phyloP scores from a whole-genome alignment of 2,888 invertebrate genomes.

The Chloroclystis v-ata region DNA sequence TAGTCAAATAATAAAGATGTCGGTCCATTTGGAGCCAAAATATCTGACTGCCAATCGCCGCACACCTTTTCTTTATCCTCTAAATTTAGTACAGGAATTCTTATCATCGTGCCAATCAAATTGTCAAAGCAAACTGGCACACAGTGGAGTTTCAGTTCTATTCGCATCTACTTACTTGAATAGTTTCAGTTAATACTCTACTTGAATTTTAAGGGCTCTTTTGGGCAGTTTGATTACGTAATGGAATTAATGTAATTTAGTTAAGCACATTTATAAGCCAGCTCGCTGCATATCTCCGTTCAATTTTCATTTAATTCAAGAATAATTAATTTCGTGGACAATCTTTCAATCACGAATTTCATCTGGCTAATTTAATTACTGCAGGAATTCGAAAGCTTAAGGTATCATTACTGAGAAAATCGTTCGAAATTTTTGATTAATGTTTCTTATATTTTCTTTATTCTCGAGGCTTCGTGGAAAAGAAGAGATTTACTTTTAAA shows the following conservation, averaged over 20 bases:
- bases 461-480: too few relatives aligned
- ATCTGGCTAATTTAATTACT: slow-evolving; percentile 1
- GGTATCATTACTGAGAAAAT: background rate
- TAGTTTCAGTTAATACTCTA: slow-evolving; percentile 1
- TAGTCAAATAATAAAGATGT: too few relatives aligned
- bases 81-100: too few relatives aligned
- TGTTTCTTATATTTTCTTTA: background rate
- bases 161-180: background rate
- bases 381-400: background rate
- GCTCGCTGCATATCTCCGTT: background rate
- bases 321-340: slow-evolving; percentile 7
- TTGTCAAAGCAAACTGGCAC: background rate
- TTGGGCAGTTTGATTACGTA: slow-evolving; percentile 5
- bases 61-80: too few relatives aligned
- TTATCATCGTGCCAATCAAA: too few relatives aligned
- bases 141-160: slow-evolving; percentile 1
- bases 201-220: slow-evolving; percentile 1
- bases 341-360: slow-evolving; percentile 7
- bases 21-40: too few relatives aligned
- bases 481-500: too few relatives aligned
- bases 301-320: slow-evolving; percentile 1
- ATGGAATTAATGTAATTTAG: slow-evolving; percentile 9
- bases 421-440: background rate
- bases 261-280: background rate
- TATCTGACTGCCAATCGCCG: too few relatives aligned